Conservation (phyloP, 64 coral and sea anemone genomes). For the Montipora foliosa region DNA sequence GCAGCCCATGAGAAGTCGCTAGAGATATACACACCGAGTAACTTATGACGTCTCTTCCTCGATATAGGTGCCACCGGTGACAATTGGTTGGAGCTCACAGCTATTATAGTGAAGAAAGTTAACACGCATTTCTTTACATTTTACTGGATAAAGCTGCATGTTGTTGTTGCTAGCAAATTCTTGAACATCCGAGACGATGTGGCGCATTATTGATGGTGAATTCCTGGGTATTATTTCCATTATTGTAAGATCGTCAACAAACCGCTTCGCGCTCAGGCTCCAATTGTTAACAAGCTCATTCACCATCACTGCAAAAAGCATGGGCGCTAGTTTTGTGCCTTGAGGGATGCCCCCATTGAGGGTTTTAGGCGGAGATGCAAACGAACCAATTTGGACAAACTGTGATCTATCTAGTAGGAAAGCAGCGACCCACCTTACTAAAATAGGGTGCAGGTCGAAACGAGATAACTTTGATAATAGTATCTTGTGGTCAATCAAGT, state of each 20-base stretch:
- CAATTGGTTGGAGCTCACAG: not conserved
- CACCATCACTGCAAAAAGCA: too few relatives aligned
- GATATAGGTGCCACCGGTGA: not conserved
- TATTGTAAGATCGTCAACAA: conserved; percentile 37
- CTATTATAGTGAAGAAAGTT: not conserved
- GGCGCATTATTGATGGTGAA: conserved; percentile 18
- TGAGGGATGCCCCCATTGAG: too few relatives aligned
- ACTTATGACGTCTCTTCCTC: not conserved
- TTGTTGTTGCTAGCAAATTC: conserved; percentile 22
- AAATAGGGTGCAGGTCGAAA: not conserved
- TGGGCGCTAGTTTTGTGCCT: too few relatives aligned
- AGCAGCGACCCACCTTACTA: conserved; percentile 22
- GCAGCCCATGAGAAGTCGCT: not conserved
- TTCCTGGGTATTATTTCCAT: conserved; percentile 38
- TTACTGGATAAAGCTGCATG: conserved; percentile 36
- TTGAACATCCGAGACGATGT: conserved; percentile 15
- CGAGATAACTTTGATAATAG: too few relatives aligned
- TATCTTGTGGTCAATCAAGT: too few relatives aligned
- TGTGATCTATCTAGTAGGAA: not conserved
- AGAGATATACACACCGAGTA: conserved; percentile 6
- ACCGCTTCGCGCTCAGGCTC: not conserved
- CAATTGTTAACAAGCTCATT: not conserved
- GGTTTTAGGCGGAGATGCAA: too few relatives aligned
- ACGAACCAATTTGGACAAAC: too few relatives aligned
- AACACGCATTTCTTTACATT: not conserved